Base-by-base conservation (phyloP, 2,797 vertebrate species). In the Pangasius macronema region DNA sequence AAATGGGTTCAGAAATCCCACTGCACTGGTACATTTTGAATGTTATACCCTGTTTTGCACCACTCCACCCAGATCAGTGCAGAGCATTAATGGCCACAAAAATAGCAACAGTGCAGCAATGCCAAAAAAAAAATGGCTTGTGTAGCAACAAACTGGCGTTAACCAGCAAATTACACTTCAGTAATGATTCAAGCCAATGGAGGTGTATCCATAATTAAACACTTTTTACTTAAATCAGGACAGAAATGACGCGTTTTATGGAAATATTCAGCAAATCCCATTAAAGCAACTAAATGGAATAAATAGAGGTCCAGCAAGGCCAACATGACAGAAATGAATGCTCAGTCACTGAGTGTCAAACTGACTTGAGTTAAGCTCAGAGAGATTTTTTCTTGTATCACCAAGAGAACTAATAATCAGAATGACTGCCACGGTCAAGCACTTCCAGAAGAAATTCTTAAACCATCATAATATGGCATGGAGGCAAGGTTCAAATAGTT, bases 241-340 rank as follows among this genome's bases (percentile, higher is more conserved):
- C 11, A 83, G 61, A 89, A 36, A 18, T 84, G 22, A 18, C 4
- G 0, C 61, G 33, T 79, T 84, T 70, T 76, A 42, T 76, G 51
- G 80, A 88, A 84, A 82, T 73, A 55, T 18, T 81, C 68, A 76
- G 72, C 33, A 92, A 92, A 91, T 89, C 81, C 86, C 73, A 81
- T 91, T 91, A 89, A 90, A 91, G 89, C 83, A 88, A 89, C 42
- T 77, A 27, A 92, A 89, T 55, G 63, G 79, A 87, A 87, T 89
- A 86, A 89, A 89, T 83, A 46, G 20, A 65, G 77, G 59, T 59
- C 77, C 61, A 80, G 55, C 77, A 63, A 57, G 68, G 57, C 67
- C 51, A 42, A 49, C 33, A 82, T 88, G 89, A 89, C 87, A 86
- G 85, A 67, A 53, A 73, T 77, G 76, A 73, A 88, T 77, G 68